Evolutionary conservation across 2,888 invertebrate genomes (phyloP), one percentile per base, ranked within the genome.

Genomic region (Nineta flava): DNA sequence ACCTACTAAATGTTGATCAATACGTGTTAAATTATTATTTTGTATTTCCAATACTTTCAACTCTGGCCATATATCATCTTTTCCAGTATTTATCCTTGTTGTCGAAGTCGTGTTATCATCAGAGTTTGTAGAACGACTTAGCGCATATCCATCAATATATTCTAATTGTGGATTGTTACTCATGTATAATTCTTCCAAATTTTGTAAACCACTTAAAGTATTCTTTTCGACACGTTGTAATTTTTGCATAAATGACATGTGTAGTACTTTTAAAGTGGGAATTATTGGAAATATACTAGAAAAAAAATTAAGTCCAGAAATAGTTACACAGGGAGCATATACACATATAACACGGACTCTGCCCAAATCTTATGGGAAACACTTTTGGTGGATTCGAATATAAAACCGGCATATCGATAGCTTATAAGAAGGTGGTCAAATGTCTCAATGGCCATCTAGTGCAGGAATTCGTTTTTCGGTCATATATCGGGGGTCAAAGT

Each of bases 221-320:
- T 69, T 68, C 12, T 63, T 60, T 9, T 71, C 75, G 31, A 91
- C 76, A 31, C 61, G 61, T 0, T 61, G 66, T 42, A 90, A 64
- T 2, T 72, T 62, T 0, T 72, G 68, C 77, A 86, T 82, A 54
- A 79, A 74, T 47, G 79, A 77, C 62, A 90, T 71, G 55, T 82
- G 80, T 0, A 90, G 66, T 46, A 76, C 74, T 58, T 73, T 69
- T 15, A 90, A 63, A 6, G 74, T 74, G 0, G 70, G 63, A 50
- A 88, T 69, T 1, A 59, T 59, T 0, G 84, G 83, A 61, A 87
- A 84, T 5, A 75, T 72, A 15, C 80, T 81, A 60, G n/a, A 67
- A 68, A 35, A 17, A 34, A 44, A 45, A 19, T 50, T 46, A n/a
- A n/a, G n/a, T n/a, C n/a, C n/a, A n/a, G n/a, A n/a, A n/a, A 42